Evolutionary conservation across 2,888 invertebrate genomes (phyloP), one percentile per base, ranked within the genome.

Genomic region (Acanthosoma haemorrhoidale): DNA sequence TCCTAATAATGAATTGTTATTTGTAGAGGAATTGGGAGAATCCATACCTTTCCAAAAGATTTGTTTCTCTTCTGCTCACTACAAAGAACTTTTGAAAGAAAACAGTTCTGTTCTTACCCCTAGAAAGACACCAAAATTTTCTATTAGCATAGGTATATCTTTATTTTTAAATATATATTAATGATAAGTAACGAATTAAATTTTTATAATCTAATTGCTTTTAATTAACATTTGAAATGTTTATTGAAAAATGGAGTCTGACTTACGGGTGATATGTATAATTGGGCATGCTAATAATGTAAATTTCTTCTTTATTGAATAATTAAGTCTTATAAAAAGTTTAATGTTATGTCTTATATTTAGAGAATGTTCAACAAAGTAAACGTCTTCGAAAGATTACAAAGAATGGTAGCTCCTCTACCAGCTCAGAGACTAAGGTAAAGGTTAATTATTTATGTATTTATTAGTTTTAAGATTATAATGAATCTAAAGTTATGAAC

Each of bases 81-180:
- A 67, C 31, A 67, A 57, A 25, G 43, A 39, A 18, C 32, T 67
- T 32, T n/a, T 43, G 15, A 67, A 67, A 31, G 57, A 34, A 57
- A 57, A 18, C 11, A 31, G 18, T 9, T 2, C 32, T 32, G 29
- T 31, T 31, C 31, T 67, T 2, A 67, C 67, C 11, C 67, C 67
- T n/a, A 67, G 31, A 57, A 43, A 67, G 32, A 67, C 57, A 13
- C 67, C 67, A 2, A 67, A 32, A n/a, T 67, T 67, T 67, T 67
- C 67, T 13, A 32, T 67, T 34, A 57, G 67, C 32, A 21, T 16
- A 34, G 67, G 67, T 67, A 67, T 0, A n/a, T n/a, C n/a, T n/a
- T n/a, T n/a, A n/a, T n/a, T n/a, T n/a, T n/a, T n/a, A n/a, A n/a
- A n/a, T n/a, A n/a, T n/a, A n/a, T n/a, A n/a, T n/a, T n/a, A n/a